Conservation (phyloP, 1,140 invertebrate species). For the Varroa destructor region DNA sequence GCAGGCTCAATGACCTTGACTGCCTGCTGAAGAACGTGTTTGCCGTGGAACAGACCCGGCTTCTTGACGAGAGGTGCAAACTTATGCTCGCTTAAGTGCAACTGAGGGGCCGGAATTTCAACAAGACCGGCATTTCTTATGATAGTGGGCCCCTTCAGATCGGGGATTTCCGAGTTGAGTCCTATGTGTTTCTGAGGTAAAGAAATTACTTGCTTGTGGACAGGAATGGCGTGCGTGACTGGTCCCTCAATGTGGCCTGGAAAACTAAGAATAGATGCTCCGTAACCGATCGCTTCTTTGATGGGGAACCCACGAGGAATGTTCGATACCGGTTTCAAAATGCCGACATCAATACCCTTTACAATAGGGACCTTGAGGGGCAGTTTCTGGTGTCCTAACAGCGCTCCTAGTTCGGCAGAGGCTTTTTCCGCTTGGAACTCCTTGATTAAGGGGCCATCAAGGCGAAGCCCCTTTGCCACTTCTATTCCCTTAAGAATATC, state of each 20-base stretch:
- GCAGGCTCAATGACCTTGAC: constrained; percentile 1
- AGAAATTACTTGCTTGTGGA: constrained; percentile 3
- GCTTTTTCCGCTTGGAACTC: constrained; percentile 25
- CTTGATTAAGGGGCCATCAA: constrained; percentile 15
- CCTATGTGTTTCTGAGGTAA: not conserved
- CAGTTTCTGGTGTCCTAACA: not conserved
- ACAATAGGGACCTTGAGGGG: constrained; percentile 15
- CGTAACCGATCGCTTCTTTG: not conserved
- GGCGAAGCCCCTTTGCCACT: constrained; percentile 3
- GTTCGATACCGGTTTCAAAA: constrained; percentile 2
- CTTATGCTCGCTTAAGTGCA: constrained; percentile 14
- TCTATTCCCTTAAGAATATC: constrained; percentile 8
- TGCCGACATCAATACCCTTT: constrained; percentile 1
- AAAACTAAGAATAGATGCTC: not conserved
- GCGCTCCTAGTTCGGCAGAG: constrained; percentile 1
- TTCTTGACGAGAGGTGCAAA: constrained; percentile 23
- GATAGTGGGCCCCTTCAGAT: constrained; percentile 9
- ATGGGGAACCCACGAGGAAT: constrained; percentile 15
- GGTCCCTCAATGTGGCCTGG: not conserved
- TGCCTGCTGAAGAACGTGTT: not conserved
- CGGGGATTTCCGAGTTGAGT: constrained; percentile 8
- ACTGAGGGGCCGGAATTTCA: constrained; percentile 14
- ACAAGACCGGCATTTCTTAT: constrained; percentile 15
- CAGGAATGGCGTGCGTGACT: not conserved
- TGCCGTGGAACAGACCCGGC: not conserved